Conservation (phyloP, 2,888 invertebrate species). For the Argyra leucocephala region DNA sequence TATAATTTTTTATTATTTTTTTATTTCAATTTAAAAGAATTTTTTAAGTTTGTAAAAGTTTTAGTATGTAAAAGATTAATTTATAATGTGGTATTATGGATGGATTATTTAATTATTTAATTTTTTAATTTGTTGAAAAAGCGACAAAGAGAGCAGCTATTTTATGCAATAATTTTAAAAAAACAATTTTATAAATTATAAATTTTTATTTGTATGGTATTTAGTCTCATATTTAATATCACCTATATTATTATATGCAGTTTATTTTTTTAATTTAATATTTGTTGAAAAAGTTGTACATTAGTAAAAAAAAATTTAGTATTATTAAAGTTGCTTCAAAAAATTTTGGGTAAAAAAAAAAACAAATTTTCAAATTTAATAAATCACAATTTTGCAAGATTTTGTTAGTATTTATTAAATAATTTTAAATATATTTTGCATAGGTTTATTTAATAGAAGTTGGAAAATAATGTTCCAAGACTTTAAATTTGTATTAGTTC, state of each 20-base stretch:
- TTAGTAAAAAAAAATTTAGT: no score
- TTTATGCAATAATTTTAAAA: neutral
- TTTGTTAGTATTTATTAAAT: no score
- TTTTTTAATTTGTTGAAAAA: neutral
- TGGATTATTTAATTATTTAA: neutral
- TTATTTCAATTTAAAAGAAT: neutral
- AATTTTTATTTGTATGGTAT: neutral
- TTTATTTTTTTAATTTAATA: neutral
- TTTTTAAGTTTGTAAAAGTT: neutral
- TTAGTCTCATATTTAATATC: slow-evolving; percentile 4
- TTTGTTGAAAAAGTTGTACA: no score
- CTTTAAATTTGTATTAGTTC: no score
- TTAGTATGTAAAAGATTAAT: neutral
- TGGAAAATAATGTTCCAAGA: no score
- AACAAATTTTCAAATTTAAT: no score
- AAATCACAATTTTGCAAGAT: no score
- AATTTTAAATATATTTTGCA: no score
- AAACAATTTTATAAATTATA: no score
- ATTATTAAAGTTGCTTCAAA: no score
- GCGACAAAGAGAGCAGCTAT: slow-evolving; percentile 1
- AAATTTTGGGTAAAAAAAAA: no score
- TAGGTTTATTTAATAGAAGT: no score
- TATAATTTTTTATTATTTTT: neutral
- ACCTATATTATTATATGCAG: neutral
- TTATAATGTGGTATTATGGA: neutral